Base-by-base conservation (phyloP, 1,140 invertebrate genomes). In the Lordiphosa stackelbergi region DNA sequence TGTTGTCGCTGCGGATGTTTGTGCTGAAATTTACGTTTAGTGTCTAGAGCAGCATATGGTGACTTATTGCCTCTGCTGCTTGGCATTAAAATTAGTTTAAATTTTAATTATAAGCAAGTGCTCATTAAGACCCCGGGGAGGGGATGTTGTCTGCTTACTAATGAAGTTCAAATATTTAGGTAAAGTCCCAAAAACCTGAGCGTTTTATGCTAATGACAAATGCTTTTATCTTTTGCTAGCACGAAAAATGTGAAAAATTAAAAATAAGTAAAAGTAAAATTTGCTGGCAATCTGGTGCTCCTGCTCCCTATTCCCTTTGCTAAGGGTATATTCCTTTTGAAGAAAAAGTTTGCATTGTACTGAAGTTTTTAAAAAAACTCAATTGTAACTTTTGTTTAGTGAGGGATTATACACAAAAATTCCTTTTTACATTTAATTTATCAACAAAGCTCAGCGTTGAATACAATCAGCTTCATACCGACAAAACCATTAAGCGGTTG, bases 181-280 rank as follows among this genome's bases (percentile, higher is more conserved):
- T 52, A 66, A 63, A 74, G 61, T 48, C 28, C 8, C 53, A 57
- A 51, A 51, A 79, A 66, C 74, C 65, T 71, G 57, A 42, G 61
- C 64, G 72, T 83, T 81, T 83, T 75, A 81, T 83, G 75, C 75
- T 81, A 81, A 81, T 81, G 75, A 83, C 77, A 81, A 81, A 83
- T 83, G 75, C 75, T 81, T 81, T 81, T 81, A 81, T 81, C 75
- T 81, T 31, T 57, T 24, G 57, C 19, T 54, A 64, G 56, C 68
- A 65, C 53, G 42, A 62, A 53, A 43, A 40, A 65, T 52, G 43
- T 9, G 65, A 47, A 74, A 70, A 71, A 81, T 70, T 64, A 71
- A 71, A 74, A 66, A 58, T 53, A 66, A 58, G 70, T 64, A 71
- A 71, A 74, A 66, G 61, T 53, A 66, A 58, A 74, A 70, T 13